A percentile compares a stretch with the other conserved stretches of the same genome.
Evolutionary conservation across 2,113 vertebrate genomes (phyloP).

Genomic region (Xyliphius kryptos): DNA sequence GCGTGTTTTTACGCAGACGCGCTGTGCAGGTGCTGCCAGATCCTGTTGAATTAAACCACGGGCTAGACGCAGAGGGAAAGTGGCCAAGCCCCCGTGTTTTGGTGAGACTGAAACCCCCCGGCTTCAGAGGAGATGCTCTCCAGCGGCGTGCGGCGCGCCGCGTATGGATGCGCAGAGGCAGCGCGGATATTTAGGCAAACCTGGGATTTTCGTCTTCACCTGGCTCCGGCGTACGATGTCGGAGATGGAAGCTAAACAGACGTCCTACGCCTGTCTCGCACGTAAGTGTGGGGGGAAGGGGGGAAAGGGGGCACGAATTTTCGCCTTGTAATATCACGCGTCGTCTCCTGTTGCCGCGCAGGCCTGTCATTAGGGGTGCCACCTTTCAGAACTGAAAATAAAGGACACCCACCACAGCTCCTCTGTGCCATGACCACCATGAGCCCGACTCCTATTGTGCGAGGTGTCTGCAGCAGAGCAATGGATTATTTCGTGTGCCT

Average conservation of each 20-base stretch:
- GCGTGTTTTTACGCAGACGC: constrained; percentile 44
- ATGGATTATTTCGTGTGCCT: no score
- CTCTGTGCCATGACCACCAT: no score
- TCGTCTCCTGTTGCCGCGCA: no score
- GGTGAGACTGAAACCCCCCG: no score
- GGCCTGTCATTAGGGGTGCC: no score
- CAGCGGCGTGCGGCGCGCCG: constrained; percentile 50
- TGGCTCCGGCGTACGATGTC: constrained; percentile 49
- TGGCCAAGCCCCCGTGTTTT: no score
- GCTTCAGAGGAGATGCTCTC: constrained; percentile 35
- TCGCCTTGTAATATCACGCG: no score
- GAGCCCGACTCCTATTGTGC: no score
- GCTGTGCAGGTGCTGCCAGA: constrained; percentile 58
- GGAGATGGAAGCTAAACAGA: constrained; percentile 43
- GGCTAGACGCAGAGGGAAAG: constrained; percentile 18
- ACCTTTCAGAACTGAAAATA: no score
- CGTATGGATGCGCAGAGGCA: constrained; percentile 45
- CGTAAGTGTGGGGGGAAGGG: constrained; percentile 63
- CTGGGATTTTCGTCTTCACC: constrained; percentile 56
- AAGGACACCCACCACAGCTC: no score
- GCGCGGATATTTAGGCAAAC: constrained; percentile 50
- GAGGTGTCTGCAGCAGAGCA: no score
- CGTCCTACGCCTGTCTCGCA: constrained; percentile 48
- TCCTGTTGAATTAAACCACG: constrained; percentile 68
- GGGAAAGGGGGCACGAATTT: constrained; percentile 20